Percentiles rank a stretch among this genome's conserved stretches.
phyloP scores from a whole-genome alignment of 2,113 vertebrate species.

The Platysteira castanea region DNA sequence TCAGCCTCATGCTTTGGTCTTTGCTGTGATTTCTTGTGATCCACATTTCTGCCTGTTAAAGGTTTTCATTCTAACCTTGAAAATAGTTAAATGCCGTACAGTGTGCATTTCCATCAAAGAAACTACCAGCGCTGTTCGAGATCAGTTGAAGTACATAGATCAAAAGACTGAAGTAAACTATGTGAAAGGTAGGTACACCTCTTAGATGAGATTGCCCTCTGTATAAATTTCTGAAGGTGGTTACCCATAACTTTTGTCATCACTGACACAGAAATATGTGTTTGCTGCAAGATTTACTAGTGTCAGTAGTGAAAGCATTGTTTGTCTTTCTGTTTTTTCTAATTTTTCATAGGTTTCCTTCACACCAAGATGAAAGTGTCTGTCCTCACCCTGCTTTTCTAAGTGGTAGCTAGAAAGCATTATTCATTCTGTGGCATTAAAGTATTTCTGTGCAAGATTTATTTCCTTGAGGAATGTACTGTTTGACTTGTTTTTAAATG shows the following conservation, averaged over 20 bases:
- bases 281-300: not conserved
- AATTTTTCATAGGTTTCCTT: not conserved
- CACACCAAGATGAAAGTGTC: not conserved
- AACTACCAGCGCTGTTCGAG: not conserved
- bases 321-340: not conserved
- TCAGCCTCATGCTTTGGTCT: not conserved
- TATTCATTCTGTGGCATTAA: not conserved
- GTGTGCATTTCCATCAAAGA: not conserved
- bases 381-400: not conserved
- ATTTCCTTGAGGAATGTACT: not conserved
- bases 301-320: not conserved
- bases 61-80: not conserved
- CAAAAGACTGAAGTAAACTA: not conserved
- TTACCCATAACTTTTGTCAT: not conserved
- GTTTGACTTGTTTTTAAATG: not conserved
- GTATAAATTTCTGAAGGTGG: not conserved
- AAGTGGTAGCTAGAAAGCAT: not conserved
- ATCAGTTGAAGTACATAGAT: not conserved
- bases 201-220: not conserved
- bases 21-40: not conserved
- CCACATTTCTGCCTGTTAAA: not conserved
- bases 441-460: not conserved
- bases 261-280: not conserved
- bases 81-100: not conserved
- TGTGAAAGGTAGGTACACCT: not conserved